Base-by-base conservation (phyloP, 2,113 vertebrate species). In the Perca schrenkii region DNA sequence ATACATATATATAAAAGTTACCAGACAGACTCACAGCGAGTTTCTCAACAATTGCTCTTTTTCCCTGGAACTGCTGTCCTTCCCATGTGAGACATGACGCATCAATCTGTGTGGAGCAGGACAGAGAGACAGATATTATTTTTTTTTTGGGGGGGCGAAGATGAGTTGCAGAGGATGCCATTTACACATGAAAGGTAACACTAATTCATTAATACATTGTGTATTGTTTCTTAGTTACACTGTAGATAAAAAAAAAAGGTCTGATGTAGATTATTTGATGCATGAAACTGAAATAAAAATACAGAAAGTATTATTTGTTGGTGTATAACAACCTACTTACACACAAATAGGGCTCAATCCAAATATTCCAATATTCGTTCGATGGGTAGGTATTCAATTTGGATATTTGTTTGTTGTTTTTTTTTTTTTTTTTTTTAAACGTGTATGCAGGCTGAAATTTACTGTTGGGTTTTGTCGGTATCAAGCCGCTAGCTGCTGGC, bases 11-110 rank as follows among this genome's bases (percentile, higher is more conserved):
- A 16, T 6, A 62, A 15, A 69, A 76, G 15, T 80, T 57, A 74
- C 22, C 22, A 80, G 19, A 52, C 17, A 75, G 50, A 89, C 90
- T 98, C 95, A 99, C 98, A 91, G 96, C 95, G 83, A 99, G 96
- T 94, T 99, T 99, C 89, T 99, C 97, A 88, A 99, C 96, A 90
- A 99, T 99, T 74, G 97, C 97, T 92, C 95, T 95, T 97, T 99
- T 99, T 88, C 98, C 98, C 91, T 98, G 97, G 95, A 96, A 99
- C 91, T 98, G 97, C 88, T 99, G 96, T 94, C 98, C 98, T 95
- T 99, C 98, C 98, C 98, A 99, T 4, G 97, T 98, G 96, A 99
- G 97, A 96, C 98, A 99, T 96, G 98, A 99, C 3, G 96, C 91
- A 76, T 99, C 98, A 71, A 97, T 99, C 98, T 99, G 93, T 74